Base-by-base conservation (phyloP, 2,113 vertebrate species). In the Acinonyx jubatus region DNA sequence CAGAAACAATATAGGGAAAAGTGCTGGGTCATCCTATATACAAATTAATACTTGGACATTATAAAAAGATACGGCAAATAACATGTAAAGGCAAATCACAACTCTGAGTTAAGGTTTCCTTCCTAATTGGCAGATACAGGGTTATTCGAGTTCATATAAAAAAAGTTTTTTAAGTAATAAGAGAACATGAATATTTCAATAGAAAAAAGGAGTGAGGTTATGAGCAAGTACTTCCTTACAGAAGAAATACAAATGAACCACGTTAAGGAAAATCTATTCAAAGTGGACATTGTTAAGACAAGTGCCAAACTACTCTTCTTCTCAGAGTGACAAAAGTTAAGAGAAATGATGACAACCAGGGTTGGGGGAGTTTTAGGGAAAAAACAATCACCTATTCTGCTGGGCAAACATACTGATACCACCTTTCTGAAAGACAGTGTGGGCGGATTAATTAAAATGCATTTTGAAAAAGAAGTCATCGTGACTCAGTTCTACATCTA, bases 231-330 rank as follows among this genome's bases (percentile, higher is more conserved):
- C 52, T 82, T 94, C 76, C 80, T 41, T 41, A 23, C 14, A 87
- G 87, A 83, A 90, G 55, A 93, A 95, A 93, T 94, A 76, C 23
- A 83, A 52, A 57, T 78, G 52, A 88, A 66, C 52, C 50, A 82
- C 69, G 50, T 81, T 88, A 85, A 89, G 89, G 27, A 87, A 97
- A 87, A 68, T 91, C 5, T 65, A 83, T 52, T 93, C 66, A 87
- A 94, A 92, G 79, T 7, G 7, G 23, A 84, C 84, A 71, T 66
- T 81, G 86, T 76, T 91, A 68, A 91, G 76, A 97, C 91, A 90
- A 90, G 74, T 68, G 55, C 74, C 61, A 91, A 85, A 41, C 48
- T 12, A 48, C 25, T 71, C 52, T 95, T 90, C 74, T 87, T 52
- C 78, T 61, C 78, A 80, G 55, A 71, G 5, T 82, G 91, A 86